Percentiles rank a stretch among this genome's conserved stretches.
These are phyloP conservation scores for Diplodus puntazzo DNA, from an alignment of 2,797 vertebrate species.

Conservation along the genomic window DNA sequence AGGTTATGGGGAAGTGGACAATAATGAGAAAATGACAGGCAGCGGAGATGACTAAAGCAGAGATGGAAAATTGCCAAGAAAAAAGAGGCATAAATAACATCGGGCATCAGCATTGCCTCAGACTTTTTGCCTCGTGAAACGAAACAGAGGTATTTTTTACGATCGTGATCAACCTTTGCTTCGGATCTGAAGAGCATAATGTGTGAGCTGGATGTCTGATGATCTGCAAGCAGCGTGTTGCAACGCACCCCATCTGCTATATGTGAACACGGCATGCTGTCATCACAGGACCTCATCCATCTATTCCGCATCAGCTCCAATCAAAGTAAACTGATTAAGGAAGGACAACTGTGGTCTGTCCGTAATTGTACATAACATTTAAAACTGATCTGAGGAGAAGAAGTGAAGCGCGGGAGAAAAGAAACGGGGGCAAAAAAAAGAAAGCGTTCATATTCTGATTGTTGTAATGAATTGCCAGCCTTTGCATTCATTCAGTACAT, in stretches of 20 bases:
- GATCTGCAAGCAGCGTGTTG: conserved; percentile 51
- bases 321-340: conserved; percentile 12
- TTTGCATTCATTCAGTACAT: conserved; percentile 77
- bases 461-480: conserved; percentile 76
- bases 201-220: conserved; percentile 59
- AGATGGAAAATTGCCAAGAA: conserved; percentile 43
- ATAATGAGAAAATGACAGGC: conserved; percentile 57
- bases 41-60: conserved; percentile 36
- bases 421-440: conserved; percentile 1
- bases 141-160: conserved; percentile 28
- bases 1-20: conserved; percentile 21
- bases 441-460: conserved; percentile 63
- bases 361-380: conserved; percentile 20
- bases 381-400: conserved; percentile 27
- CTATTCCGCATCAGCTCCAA: conserved; percentile 32
- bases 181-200: conserved; percentile 60
- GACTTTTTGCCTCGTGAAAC: conserved; percentile 7
- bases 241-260: conserved; percentile 70
- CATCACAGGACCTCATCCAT: conserved; percentile 59
- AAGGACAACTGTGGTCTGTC: not conserved
- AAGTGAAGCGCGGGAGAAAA: conserved; percentile 24
- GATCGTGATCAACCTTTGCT: conserved; percentile 57
- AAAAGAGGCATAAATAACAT: conserved; percentile 28
- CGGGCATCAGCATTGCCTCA: not conserved
- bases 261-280: conserved; percentile 66